Base-by-base conservation (phyloP, 2,113 vertebrate species). In the Cervus canadensis region DNA sequence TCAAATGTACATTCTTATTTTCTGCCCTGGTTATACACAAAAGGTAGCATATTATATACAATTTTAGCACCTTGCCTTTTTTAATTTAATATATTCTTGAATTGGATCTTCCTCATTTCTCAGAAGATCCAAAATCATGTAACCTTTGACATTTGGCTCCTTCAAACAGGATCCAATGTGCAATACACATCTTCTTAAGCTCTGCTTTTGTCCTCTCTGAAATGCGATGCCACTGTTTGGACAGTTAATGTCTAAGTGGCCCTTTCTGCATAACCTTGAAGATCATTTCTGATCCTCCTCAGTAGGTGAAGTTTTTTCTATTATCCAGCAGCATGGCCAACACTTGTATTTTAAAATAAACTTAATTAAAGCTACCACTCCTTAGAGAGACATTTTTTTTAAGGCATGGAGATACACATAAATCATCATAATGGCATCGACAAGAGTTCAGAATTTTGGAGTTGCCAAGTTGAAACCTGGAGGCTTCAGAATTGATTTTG, bases 1-100 rank as follows among this genome's bases (percentile, higher is more conserved):
- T 76, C 8, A 92, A 97, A 96, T 81, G 71, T 25, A 36, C 71
- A 43, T 79, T 92, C 43, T 96, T 62, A 94, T 60, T n/a, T 96
- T 91, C 33, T 95, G 21, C 25, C 56, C 50, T 74, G 14, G 28
- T 62, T 64, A 87, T 74, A 85, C 85, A 96, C 50, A 92, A 97
- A 97, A 94, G 19, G 17, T n/a, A 93, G 48, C 17, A 30, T 21
- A 87, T 26, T 64, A 43, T 26, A 43, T 45, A 64, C 15, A 64
- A 50, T 43, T 74, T 84, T 62, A 85, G 23, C 13, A 81, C 36
- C 6, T 83, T 64, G 36, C 10, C 52, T 57, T 87, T 94, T 82
- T 87, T 23, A 83, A 82, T 1, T 43, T 78, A 92, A 40, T 87
- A 48, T 48, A 64, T 36, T 50, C 11, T 54, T 25, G 40, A 92